A percentile compares a stretch with the other conserved stretches of the same genome.
These are phyloP conservation scores for Carcinoscorpius rotundicauda DNA, from an alignment of 1,140 invertebrate species.

Conservation along the genomic window DNA sequence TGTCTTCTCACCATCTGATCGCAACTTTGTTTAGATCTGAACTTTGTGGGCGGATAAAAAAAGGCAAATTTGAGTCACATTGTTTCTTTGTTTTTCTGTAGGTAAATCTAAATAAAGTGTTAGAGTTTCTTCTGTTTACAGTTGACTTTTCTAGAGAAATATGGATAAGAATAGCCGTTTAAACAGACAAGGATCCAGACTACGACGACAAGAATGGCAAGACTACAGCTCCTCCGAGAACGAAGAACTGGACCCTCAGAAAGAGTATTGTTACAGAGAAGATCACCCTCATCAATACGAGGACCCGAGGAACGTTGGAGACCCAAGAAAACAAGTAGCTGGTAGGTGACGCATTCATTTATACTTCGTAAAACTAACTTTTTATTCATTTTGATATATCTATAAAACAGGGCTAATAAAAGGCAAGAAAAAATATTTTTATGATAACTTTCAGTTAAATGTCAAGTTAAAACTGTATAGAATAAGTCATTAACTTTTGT, in stretches of 20 bases:
- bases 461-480: background rate
- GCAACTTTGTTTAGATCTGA: too few species aligned
- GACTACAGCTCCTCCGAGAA: slow-evolving; percentile 20
- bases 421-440: too few species aligned
- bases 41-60: too few species aligned
- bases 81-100: too few species aligned
- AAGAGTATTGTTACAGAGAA: background rate
- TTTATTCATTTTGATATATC: background rate
- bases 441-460: background rate
- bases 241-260: slow-evolving; percentile 11
- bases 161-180: slow-evolving; percentile 9
- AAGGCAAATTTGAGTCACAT: too few species aligned
- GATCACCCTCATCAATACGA: slow-evolving; percentile 9
- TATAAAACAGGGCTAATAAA: background rate
- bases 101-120: background rate
- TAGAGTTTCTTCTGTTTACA: background rate
- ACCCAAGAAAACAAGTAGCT: slow-evolving; percentile 9
- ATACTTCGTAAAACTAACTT: background rate
- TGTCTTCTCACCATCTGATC: too few species aligned
- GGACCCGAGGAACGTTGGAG: slow-evolving; percentile 4
- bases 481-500: background rate
- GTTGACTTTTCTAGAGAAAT: slow-evolving; percentile 1
- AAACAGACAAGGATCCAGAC: slow-evolving; percentile 13
- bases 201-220: slow-evolving; percentile 20
- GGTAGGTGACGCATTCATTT: slow-evolving; percentile 7